phyloP scores from a whole-genome alignment of 2,113 vertebrate species.

The Malurus alboscapulatus region DNA sequence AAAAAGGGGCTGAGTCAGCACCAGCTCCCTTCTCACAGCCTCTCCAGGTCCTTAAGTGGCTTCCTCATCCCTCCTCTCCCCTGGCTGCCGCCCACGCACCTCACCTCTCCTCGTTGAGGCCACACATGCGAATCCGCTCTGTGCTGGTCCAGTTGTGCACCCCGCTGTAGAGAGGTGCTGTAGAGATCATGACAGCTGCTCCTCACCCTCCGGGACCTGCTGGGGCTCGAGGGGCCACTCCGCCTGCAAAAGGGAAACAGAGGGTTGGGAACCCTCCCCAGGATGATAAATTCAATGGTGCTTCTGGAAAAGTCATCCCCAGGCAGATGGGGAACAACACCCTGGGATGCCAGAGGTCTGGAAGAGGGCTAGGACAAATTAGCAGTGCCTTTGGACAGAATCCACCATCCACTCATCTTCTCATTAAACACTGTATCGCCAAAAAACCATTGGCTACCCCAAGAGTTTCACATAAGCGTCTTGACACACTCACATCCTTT shows the following conservation, averaged over 20 bases:
- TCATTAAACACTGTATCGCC: background rate
- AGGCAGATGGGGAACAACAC: rapidly evolving
- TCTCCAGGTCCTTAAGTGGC: background rate
- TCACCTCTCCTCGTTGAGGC: slow-evolving; percentile 84
- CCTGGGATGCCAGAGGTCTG: rapidly evolving
- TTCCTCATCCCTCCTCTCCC: background rate
- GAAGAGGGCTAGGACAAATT: background rate
- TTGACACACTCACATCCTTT: background rate
- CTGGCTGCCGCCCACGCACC: slow-evolving; percentile 12
- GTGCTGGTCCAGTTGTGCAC: slow-evolving; percentile 78
- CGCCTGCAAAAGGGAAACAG: slow-evolving; percentile 54
- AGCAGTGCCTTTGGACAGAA: background rate
- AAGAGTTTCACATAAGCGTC: rapidly evolving
- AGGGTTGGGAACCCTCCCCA: background rate
- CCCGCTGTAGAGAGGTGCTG: slow-evolving; percentile 77
- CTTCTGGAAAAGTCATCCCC: background rate
- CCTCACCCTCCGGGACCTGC: slow-evolving; percentile 49
- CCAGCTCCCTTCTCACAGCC: background rate
- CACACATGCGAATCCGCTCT: slow-evolving; percentile 80
- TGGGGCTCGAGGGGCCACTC: slow-evolving; percentile 56
- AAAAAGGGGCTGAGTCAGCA: background rate
- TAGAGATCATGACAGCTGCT: slow-evolving; percentile 83
- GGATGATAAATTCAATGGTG: background rate
- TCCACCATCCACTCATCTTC: background rate
- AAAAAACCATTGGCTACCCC: background rate